These are phyloP conservation scores for Beroe forskalii DNA, from an alignment of 37 sponge, comb jelly and placozoan species.

Conservation along the genomic window DNA sequence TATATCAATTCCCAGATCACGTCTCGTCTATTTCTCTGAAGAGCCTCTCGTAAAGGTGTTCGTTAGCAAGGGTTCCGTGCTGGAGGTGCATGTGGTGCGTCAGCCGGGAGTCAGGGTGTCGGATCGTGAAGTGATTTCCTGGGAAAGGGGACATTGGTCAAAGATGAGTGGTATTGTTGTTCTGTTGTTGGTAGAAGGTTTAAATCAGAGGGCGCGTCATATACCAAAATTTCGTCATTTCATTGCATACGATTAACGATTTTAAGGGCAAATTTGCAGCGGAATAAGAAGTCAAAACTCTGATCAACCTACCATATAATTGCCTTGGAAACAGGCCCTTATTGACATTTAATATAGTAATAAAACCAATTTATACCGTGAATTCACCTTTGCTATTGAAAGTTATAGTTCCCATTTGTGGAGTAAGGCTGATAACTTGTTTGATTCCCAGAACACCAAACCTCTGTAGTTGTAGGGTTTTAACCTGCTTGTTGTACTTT, in stretches of 20 bases:
- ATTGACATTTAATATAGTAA: too few species aligned
- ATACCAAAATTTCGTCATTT: too few species aligned
- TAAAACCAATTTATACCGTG: too few species aligned
- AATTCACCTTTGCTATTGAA: neutral
- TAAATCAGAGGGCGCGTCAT: too few species aligned
- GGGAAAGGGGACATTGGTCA: neutral
- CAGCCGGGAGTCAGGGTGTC: neutral
- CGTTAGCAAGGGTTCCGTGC: neutral
- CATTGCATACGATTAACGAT: too few species aligned
- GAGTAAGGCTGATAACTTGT: neutral
- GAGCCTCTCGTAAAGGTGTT: neutral
- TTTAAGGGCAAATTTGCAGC: too few species aligned
- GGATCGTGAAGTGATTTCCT: neutral
- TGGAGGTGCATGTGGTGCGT: neutral
- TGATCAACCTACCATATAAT: too few species aligned
- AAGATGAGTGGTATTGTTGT: too few species aligned
- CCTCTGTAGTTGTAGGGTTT: neutral
- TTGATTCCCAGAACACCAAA: constrained; percentile 5
- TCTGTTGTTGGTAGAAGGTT: too few species aligned
- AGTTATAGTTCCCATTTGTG: neutral
- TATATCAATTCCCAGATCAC: too few species aligned
- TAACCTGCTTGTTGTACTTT: neutral
- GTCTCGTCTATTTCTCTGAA: neutral
- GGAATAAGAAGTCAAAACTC: too few species aligned
- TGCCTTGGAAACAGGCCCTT: too few species aligned